Evolutionary conservation across 2,797 vertebrate species (phyloP).

Genomic region (Coilia nasus): DNA sequence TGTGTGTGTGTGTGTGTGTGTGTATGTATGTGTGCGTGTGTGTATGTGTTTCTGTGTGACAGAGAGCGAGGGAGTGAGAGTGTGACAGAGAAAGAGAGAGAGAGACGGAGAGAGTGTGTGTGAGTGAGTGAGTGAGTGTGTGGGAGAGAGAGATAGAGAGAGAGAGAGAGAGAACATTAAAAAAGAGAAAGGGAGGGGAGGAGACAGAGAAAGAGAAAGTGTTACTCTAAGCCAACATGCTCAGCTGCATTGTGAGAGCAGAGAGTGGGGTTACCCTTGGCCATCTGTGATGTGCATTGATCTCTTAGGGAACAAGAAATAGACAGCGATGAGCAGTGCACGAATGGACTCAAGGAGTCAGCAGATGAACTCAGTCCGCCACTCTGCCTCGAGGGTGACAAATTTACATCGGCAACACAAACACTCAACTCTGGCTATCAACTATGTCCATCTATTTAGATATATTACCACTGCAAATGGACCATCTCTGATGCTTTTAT

Average conservation of each 20-base stretch:
- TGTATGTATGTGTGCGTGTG: too few relatives aligned
- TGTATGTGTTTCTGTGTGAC: neutral
- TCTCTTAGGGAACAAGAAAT: neutral
- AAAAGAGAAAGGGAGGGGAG: too few relatives aligned
- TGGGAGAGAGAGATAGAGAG: too few relatives aligned
- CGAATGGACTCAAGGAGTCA: neutral
- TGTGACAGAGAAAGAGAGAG: too few relatives aligned
- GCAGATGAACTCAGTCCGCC: neutral
- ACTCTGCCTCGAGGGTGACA: neutral
- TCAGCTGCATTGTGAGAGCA: neutral
- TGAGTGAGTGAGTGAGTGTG: neutral
- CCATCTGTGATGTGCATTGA: constrained; percentile 6
- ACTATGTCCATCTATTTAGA: neutral
- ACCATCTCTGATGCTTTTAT: neutral
- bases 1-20: too few relatives aligned
- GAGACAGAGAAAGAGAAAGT: too few relatives aligned
- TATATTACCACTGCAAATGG: neutral
- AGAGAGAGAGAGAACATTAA: too few relatives aligned
- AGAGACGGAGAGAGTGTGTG: too few relatives aligned
- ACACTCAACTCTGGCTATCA: neutral
- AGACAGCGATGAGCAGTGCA: neutral
- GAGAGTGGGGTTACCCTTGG: neutral
- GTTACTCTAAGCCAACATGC: neutral
- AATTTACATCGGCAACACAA: neutral
- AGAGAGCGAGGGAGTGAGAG: too few relatives aligned